A percentile compares a stretch with the other conserved stretches of the same genome.
phyloP scores from a whole-genome alignment of 2,888 invertebrate genomes.

The Archips crataeganus region DNA sequence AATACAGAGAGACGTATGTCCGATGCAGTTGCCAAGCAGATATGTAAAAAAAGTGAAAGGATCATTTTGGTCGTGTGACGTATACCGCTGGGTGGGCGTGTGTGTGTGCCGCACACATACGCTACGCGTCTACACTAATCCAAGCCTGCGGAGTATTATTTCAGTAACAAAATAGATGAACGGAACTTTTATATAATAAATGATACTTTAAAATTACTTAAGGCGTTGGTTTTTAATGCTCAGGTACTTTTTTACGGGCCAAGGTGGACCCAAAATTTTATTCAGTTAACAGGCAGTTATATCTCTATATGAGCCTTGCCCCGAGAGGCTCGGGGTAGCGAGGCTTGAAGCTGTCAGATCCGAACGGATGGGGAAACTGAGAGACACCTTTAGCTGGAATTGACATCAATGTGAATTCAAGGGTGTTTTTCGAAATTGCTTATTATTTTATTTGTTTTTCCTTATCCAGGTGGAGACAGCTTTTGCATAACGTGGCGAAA shows the following conservation, averaged over 20 bases:
- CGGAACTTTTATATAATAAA: constrained; percentile 5
- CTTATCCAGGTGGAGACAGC: constrained; percentile 1
- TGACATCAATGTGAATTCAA: constrained; percentile 28
- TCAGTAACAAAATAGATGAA: not conserved
- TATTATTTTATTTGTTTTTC: constrained; percentile 5
- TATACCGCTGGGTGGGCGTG: no score
- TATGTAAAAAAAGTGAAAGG: no score
- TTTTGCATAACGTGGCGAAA: not conserved
- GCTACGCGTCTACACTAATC: no score
- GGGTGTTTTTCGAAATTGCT: constrained; percentile 9
- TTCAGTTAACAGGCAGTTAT: constrained; percentile 16
- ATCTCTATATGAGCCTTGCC: constrained; percentile 26
- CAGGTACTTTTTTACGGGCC: no score
- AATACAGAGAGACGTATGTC: no score
- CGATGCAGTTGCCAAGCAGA: no score
- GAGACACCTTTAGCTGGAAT: constrained; percentile 28
- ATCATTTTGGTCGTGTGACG: no score
- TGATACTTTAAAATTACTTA: no score
- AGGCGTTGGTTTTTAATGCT: no score
- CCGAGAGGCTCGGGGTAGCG: constrained; percentile 22
- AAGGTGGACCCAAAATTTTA: not conserved
- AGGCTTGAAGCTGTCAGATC: constrained; percentile 36
- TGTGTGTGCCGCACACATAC: no score
- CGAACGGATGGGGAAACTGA: constrained; percentile 20
- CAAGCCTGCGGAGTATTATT: not conserved